Evolutionary conservation across 2,888 invertebrate genomes (phyloP).

Genomic region (Dynastes hyllus): DNA sequence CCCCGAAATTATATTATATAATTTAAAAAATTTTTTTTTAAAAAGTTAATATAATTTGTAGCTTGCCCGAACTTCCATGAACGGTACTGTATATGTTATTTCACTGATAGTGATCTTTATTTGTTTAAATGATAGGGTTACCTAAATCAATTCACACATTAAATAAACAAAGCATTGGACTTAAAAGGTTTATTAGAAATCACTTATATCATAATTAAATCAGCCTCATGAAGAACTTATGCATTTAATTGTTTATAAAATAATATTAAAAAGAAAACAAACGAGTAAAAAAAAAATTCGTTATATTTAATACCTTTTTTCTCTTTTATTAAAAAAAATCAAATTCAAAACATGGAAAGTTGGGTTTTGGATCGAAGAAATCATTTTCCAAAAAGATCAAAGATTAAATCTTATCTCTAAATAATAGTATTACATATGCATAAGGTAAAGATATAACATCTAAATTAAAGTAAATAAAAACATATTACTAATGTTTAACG

Average conservation of each 20-base stretch:
- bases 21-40: too few species aligned
- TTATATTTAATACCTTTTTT: not conserved
- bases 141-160: too few species aligned
- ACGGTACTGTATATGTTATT: too few species aligned
- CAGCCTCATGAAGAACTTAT: conserved; percentile 44
- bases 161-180: not conserved
- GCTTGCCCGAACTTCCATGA: too few species aligned
- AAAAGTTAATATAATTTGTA: too few species aligned
- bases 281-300: not conserved
- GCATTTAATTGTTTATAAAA: conserved; percentile 19
- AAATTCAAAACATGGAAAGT: not conserved
- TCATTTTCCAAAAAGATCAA: conserved; percentile 18
- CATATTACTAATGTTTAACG: conserved; percentile 19
- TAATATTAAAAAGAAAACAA: conserved; percentile 24
- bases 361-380: conserved; percentile 9
- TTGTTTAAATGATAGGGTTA: too few species aligned
- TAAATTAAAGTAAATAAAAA: conserved; percentile 18
- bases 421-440: not conserved
- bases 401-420: not conserved
- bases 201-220: conserved; percentile 35
- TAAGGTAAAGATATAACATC: not conserved
- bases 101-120: too few species aligned
- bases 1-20: too few species aligned
- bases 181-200: conserved; percentile 43
- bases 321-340: not conserved